Evolutionary conservation across 2,888 invertebrate species (phyloP).

Genomic region (Isotomurus palustris): DNA sequence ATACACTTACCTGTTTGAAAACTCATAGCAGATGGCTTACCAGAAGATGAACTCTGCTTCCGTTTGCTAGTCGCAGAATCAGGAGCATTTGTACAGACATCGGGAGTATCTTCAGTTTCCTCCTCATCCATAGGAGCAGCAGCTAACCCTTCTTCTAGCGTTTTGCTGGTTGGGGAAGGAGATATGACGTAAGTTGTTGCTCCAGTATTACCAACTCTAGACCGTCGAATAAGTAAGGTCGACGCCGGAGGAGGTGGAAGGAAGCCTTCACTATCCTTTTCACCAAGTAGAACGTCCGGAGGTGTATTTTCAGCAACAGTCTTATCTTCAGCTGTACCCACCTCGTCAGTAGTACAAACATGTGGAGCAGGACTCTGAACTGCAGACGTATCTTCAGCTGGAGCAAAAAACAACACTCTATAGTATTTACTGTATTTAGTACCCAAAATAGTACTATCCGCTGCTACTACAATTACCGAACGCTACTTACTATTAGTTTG

Average conservation of each 20-base stretch:
- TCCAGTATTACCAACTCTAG: slow-evolving; percentile 28
- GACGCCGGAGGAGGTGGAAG: slow-evolving; percentile 38
- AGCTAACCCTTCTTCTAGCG: background rate
- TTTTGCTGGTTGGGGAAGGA: background rate
- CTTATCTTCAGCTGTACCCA: background rate
- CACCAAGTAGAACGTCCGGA: background rate
- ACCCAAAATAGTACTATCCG: too few species aligned
- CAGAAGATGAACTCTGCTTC: too few species aligned
- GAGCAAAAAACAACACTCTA: too few species aligned
- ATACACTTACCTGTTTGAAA: too few species aligned
- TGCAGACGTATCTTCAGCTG: too few species aligned
- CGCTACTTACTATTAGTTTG: too few species aligned
- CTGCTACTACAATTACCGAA: too few species aligned
- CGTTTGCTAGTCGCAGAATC: too few species aligned
- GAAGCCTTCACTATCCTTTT: slow-evolving; percentile 29
- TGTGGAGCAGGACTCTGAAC: too few species aligned
- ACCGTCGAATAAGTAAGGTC: slow-evolving; percentile 29
- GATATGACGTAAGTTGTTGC: slow-evolving; percentile 34
- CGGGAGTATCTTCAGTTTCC: background rate
- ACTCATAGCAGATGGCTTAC: too few species aligned
- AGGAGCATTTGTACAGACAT: too few species aligned
- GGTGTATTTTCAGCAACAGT: background rate
- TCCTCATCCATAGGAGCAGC: background rate
- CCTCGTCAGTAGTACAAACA: background rate
- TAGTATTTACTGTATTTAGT: too few species aligned